Base-by-base conservation (phyloP, 2,797 vertebrate species). In the Gymnothorax javanicus region DNA sequence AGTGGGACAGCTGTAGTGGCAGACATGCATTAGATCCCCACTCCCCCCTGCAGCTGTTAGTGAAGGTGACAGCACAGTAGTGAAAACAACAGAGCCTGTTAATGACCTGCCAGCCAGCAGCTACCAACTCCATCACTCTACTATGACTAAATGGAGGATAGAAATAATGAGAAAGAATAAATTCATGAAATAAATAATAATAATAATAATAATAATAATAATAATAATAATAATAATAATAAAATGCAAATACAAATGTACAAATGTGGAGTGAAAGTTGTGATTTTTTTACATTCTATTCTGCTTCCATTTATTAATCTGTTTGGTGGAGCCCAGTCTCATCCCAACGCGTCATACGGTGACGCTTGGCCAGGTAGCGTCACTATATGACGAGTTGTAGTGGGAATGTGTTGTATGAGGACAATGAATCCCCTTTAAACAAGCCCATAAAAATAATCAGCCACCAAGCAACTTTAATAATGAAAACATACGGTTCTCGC, bases 1-100 rank as follows among this genome's bases (percentile, higher is more conserved):
- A 56, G 50, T 81, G 77, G 50, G 77, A 81, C 77, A 81, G 50
- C 77, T 81, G 77, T 56, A 81, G 77, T 81, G 77, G 77, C 77
- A 81, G 50, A 81, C 77, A 81, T 50, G 50, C 77, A 81, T 81
- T 54, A 81, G 77, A 81, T 17, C 7, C 75, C 75, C 75, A 79
- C 75, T 79, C 20, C 52, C 73, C 77, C 77, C 52, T 54, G 77
- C 77, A 81, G 77, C 77, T 81, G 77, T 81, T 81, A 56, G 77
- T 54, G 77, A 81, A 56, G 77, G 77, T 81, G 77, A 56, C 50
- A 23, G 77, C 50, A 20, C 13, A 81, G 77, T 81, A 52, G 50
- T 81, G 77, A 56, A 54, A 81, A 81, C 52, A 81, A 81, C 50
- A 8, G 50, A 54, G 77, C 15, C 50, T 81, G 77, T 81, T 54